phyloP scores from a whole-genome alignment of 2,797 vertebrate species.

The Australoheros facetus region DNA sequence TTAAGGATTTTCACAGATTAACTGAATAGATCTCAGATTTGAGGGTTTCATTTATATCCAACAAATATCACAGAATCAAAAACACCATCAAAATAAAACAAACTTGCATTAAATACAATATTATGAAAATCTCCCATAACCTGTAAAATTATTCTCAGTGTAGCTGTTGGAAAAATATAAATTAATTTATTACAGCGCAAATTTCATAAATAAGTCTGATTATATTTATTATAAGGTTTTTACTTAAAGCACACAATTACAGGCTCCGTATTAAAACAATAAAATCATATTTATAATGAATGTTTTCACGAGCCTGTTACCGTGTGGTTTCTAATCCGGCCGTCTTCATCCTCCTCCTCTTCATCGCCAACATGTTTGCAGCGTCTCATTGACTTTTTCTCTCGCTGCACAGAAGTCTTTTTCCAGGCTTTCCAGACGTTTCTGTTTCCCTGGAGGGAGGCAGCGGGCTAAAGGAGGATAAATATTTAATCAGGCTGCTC shows the following conservation, averaged over 20 bases:
- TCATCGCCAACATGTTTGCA: slow-evolving; percentile 45
- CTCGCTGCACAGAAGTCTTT: slow-evolving; percentile 34
- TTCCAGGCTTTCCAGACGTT: slow-evolving; percentile 59
- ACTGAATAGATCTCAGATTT: neutral
- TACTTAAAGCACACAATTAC: neutral
- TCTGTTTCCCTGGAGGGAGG: slow-evolving; percentile 57
- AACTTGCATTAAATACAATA: neutral
- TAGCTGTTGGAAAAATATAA: neutral
- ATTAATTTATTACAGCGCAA: neutral
- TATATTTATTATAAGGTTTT: neutral
- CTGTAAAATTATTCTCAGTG: neutral
- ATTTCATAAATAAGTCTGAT: neutral
- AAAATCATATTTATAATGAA: neutral
- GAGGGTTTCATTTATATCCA: neutral
- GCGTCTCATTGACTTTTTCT: slow-evolving; percentile 56
- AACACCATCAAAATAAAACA: neutral
- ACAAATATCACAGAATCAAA: neutral
- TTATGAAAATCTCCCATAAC: neutral
- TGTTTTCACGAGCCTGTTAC: slow-evolving; percentile 16
- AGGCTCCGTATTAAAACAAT: neutral
- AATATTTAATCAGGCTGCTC: slow-evolving; percentile 79
- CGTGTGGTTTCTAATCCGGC: slow-evolving; percentile 8
- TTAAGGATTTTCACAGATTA: neutral
- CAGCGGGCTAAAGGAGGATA: slow-evolving; percentile 68
- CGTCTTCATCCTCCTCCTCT: slow-evolving; percentile 22